These are phyloP conservation scores for Clarias pachynema DNA, from an alignment of 2,797 vertebrate species.

Conservation along the genomic window DNA sequence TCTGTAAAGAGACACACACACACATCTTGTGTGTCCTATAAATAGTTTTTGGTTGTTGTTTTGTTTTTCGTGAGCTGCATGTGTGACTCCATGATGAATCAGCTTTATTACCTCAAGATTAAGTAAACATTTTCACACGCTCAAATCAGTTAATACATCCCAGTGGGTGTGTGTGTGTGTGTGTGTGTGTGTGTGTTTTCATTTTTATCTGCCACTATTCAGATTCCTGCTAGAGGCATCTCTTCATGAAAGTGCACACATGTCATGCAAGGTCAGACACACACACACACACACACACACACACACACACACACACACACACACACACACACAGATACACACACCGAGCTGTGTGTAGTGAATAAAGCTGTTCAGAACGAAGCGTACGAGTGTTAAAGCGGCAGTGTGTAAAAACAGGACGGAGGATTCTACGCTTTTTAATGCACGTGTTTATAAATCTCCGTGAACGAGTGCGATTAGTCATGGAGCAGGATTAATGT, in stretches of 20 bases:
- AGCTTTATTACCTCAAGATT: background rate
- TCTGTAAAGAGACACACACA: background rate
- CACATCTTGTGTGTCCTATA: background rate
- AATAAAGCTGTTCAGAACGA: slow-evolving; percentile 1
- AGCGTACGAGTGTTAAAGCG: background rate
- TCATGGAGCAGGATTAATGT: background rate
- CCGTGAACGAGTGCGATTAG: too few species aligned
- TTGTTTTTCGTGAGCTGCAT: background rate
- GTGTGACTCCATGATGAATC: background rate
- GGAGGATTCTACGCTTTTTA: background rate
- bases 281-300: background rate
- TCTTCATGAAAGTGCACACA: background rate
- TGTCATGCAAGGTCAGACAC: background rate
- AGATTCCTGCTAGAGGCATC: background rate
- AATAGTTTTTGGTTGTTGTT: background rate
- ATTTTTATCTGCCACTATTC: slow-evolving; percentile 1
- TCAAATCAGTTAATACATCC: background rate
- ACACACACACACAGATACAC: background rate
- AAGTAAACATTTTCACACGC: slow-evolving; percentile 2
- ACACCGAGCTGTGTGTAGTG: background rate
- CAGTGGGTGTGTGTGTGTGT: background rate
- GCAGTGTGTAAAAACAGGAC: background rate
- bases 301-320: background rate
- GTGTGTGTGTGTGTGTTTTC: background rate
- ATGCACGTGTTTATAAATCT: background rate